Percentiles rank a stretch among this genome's conserved stretches.
phyloP scores from a whole-genome alignment of 2,888 invertebrate genomes.

The Tachystola acroxantha region DNA sequence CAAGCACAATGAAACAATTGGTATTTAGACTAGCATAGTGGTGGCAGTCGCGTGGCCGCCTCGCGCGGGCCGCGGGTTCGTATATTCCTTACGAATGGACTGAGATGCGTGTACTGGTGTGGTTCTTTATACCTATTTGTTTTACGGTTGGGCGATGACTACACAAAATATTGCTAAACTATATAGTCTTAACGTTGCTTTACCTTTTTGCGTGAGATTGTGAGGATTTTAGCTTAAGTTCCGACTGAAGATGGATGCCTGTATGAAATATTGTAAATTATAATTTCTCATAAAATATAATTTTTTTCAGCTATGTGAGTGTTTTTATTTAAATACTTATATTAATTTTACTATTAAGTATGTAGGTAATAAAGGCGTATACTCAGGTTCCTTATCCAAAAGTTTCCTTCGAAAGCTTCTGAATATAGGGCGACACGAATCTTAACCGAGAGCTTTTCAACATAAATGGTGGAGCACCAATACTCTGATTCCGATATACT shows the following conservation, averaged over 20 bases:
- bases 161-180: slow-evolving; percentile 75
- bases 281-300: slow-evolving; percentile 80
- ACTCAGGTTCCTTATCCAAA: no score
- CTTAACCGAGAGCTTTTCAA: no score
- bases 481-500: no score
- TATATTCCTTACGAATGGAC: slow-evolving; percentile 55
- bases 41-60: slow-evolving; percentile 6
- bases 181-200: slow-evolving; percentile 80
- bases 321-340: slow-evolving; percentile 62
- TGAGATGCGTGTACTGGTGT: slow-evolving; percentile 58
- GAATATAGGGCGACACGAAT: no score
- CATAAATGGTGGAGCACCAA: no score
- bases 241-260: slow-evolving; percentile 79
- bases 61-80: slow-evolving; percentile 32
- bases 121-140: slow-evolving; percentile 50
- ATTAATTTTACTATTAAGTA: no score
- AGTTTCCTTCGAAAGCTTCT: no score
- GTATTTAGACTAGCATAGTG: slow-evolving; percentile 19
- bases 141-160: slow-evolving; percentile 66
- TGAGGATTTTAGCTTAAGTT: slow-evolving; percentile 79
- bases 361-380: no score
- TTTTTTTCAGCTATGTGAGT: slow-evolving; percentile 76
- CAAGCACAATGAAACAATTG: slow-evolving; percentile 35
- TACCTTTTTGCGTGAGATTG: slow-evolving; percentile 79
- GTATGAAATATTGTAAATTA: slow-evolving; percentile 80